Percentiles rank a stretch among this genome's conserved stretches.
Conservation (phyloP, 2,888 invertebrate genomes). For the Nipponacmea schrenckii region DNA sequence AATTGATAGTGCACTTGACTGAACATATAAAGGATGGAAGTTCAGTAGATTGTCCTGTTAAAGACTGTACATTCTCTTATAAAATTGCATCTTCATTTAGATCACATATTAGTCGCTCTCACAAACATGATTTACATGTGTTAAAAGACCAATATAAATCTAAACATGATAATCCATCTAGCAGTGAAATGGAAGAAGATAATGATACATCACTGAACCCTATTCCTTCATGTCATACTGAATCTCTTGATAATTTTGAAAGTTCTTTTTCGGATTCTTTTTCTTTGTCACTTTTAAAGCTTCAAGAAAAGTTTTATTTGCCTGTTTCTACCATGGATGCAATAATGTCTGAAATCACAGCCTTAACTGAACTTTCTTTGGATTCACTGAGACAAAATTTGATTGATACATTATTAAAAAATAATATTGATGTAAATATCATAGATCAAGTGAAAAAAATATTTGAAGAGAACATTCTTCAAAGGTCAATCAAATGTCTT, state of each 20-base stretch:
- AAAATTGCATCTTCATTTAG: not conserved
- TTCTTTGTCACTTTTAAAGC: slow-evolving; percentile 2
- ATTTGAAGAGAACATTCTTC: slow-evolving; percentile 1
- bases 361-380: slow-evolving; percentile 1
- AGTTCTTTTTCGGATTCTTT: slow-evolving; percentile 1
- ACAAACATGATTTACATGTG: not conserved
- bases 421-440: not conserved
- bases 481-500: slow-evolving; percentile 1
- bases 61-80: not conserved
- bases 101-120: slow-evolving; percentile 7
- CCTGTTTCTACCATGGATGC: not conserved
- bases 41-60: not conserved
- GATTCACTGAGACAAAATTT: not conserved
- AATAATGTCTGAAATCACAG: not conserved
- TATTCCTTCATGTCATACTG: not conserved
- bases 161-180: not conserved
- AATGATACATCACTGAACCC: not conserved
- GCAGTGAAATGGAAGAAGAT: not conserved
- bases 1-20: not conserved
- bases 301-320: not conserved
- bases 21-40: not conserved
- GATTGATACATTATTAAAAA: not conserved
- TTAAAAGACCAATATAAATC: not conserved
- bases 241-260: not conserved
- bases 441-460: slow-evolving; percentile 4